phyloP scores from a whole-genome alignment of 2,113 vertebrate species.

The Dromaius novaehollandiae region DNA sequence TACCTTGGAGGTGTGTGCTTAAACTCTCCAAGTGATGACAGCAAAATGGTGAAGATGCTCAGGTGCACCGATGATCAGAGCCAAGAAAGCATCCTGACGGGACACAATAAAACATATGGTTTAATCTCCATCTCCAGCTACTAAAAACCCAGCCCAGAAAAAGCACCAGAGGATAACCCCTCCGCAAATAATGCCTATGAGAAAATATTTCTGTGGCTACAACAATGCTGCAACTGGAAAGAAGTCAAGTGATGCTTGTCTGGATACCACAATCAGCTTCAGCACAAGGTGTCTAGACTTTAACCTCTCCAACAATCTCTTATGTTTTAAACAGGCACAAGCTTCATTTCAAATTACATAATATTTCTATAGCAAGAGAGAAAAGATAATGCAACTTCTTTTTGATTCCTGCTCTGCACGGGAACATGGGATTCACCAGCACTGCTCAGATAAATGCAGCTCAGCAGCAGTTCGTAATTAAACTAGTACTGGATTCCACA shows the following conservation, averaged over 20 bases:
- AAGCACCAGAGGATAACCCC: not conserved
- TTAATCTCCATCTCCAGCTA: not conserved
- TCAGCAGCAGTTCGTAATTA: not conserved
- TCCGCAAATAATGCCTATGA: not conserved
- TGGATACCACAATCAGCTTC: not conserved
- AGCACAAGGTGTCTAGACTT: not conserved
- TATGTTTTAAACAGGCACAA: not conserved
- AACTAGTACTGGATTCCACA: not conserved
- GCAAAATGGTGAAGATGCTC: not conserved
- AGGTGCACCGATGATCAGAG: not conserved
- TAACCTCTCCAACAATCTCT: not conserved
- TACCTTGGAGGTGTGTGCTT: not conserved
- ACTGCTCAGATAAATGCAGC: not conserved
- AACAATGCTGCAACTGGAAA: not conserved
- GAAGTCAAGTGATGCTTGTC: not conserved
- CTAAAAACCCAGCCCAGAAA: not conserved
- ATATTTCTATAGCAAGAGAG: not conserved
- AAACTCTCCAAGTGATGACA: not conserved
- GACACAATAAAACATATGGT: not conserved
- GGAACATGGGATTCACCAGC: not conserved
- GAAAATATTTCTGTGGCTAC: not conserved
- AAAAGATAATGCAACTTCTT: not conserved
- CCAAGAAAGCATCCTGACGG: not conserved
- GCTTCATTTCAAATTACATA: accelerated
- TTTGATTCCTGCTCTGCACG: not conserved